These are phyloP conservation scores for Probosciger aterrimus DNA, from an alignment of 2,113 vertebrate species.

Conservation along the genomic window DNA sequence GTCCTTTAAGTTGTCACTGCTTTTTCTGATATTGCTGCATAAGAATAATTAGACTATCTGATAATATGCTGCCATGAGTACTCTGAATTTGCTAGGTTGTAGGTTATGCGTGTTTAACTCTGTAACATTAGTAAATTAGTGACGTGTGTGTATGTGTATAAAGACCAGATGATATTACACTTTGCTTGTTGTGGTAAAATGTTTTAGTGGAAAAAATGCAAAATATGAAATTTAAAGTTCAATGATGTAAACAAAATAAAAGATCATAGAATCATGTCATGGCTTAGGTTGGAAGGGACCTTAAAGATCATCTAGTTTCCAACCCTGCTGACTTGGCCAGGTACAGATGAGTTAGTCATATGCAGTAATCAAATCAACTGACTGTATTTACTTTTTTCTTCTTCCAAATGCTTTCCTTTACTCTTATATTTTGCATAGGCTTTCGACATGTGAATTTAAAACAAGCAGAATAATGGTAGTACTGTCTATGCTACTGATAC, in stretches of 20 bases:
- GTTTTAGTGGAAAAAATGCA: rapidly evolving
- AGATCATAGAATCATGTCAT: not conserved
- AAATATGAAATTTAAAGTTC: not conserved
- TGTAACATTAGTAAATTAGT: not conserved
- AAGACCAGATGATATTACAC: not conserved
- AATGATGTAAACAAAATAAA: not conserved
- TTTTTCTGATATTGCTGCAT: not conserved
- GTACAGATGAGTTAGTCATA: not conserved
- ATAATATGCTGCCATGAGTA: not conserved
- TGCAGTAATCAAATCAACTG: not conserved
- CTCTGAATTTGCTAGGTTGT: not conserved
- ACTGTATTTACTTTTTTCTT: not conserved
- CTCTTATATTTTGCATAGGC: not conserved
- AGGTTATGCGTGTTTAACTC: not conserved
- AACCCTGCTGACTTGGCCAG: not conserved
- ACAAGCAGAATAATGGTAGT: not conserved
- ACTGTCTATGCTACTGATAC: not conserved
- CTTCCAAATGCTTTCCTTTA: not conserved
- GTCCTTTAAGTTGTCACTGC: not conserved
- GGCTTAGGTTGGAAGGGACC: not conserved
- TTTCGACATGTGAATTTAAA: not conserved
- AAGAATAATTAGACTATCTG: not conserved
- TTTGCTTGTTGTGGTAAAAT: not conserved
- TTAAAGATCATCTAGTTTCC: not conserved
- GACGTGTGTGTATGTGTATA: not conserved